Evolutionary conservation across 2,797 vertebrate species (phyloP).

Genomic region (Cyprinodon diabolis): DNA sequence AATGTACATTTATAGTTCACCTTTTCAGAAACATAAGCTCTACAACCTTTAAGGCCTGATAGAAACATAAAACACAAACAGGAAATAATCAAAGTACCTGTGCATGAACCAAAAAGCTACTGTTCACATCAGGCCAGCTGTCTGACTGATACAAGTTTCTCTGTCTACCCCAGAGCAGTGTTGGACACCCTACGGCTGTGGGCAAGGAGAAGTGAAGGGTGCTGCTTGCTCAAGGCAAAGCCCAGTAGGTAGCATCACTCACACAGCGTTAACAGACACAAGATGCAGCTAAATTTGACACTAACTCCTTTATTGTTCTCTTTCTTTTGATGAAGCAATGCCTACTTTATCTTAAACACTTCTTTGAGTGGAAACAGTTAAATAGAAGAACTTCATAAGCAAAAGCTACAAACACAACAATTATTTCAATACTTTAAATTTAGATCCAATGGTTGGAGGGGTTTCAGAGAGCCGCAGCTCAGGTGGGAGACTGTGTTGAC

Average conservation of each 20-base stretch:
- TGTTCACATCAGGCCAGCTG: slow-evolving; percentile 89
- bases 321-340: slow-evolving; percentile 26
- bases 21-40: neutral
- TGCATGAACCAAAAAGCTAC: slow-evolving; percentile 83
- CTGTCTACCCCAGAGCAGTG: slow-evolving; percentile 52
- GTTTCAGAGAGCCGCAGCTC: no score
- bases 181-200: slow-evolving; percentile 56
- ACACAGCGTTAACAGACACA: slow-evolving; percentile 20
- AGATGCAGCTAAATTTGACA: slow-evolving; percentile 8
- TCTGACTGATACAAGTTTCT: slow-evolving; percentile 84
- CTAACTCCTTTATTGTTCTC: slow-evolving; percentile 27
- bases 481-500: no score
- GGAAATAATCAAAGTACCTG: slow-evolving; percentile 45
- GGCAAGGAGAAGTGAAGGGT: slow-evolving; percentile 80
- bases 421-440: neutral
- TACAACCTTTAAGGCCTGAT: neutral
- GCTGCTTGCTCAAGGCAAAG: slow-evolving; percentile 69
- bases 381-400: neutral
- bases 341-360: slow-evolving; percentile 26
- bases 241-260: slow-evolving; percentile 59
- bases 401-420: neutral
- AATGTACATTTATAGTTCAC: no score
- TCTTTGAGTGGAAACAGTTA: neutral
- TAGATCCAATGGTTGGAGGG: neutral
- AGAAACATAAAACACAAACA: slow-evolving; percentile 13